Conservation (phyloP, 2,113 vertebrate species). For the Hassar affinis region DNA sequence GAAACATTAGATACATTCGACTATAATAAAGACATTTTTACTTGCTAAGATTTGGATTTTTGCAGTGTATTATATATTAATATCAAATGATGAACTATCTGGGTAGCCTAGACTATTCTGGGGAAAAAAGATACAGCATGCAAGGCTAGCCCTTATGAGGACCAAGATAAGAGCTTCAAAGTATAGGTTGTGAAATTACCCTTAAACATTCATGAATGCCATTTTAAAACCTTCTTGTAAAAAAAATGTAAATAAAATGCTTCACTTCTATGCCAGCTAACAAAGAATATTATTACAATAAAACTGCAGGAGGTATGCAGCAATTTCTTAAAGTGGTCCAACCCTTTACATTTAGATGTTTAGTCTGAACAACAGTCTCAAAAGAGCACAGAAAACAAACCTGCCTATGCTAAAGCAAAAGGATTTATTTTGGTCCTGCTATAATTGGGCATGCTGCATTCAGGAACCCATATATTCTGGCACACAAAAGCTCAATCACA, state of each 20-base stretch:
- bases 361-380: not conserved
- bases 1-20: too few relatives aligned
- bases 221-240: not conserved
- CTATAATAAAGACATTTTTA: too few relatives aligned
- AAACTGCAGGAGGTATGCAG: not conserved
- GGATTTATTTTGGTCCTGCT: not conserved
- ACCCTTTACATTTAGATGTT: too few relatives aligned
- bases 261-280: not conserved
- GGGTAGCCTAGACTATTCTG: too few relatives aligned
- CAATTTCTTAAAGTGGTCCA: not conserved
- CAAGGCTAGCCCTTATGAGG: too few relatives aligned
- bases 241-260: too few relatives aligned
- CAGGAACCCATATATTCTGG: not conserved
- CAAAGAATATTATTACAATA: not conserved
- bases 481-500: not conserved
- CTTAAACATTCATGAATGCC: not conserved
- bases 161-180: too few relatives aligned
- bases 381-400: not conserved
- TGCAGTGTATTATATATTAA: too few relatives aligned
- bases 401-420: not conserved
- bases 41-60: too few relatives aligned
- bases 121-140: too few relatives aligned
- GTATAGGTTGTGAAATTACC: too few relatives aligned
- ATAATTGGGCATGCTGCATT: not conserved
- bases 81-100: too few relatives aligned